Base-by-base conservation (phyloP, 1,140 invertebrate genomes). In the Pseudachorutes palmiensis region DNA sequence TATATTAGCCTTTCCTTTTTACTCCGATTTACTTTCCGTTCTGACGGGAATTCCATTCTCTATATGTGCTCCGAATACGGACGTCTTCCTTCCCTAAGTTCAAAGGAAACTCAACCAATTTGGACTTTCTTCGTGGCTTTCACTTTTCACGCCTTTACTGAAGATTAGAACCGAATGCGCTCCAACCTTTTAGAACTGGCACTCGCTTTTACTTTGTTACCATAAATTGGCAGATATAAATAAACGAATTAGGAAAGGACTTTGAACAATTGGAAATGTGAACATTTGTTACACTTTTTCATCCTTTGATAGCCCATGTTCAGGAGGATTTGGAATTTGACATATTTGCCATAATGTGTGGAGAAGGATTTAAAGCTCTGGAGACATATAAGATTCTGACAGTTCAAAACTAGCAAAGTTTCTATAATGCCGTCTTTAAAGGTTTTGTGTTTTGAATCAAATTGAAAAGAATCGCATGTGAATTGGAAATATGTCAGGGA, bases 401-500 rank as follows among this genome's bases (percentile, higher is more conserved):
- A 22, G 51, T 55, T 55, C 51, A 55, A 55, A 55, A 55, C 14
- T 55, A 26, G 24, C 12, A 55, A 55, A 16, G 51, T 55, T 19
- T 16, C 24, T 55, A 12, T 9, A 19, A 45, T 9, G 19, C 9
- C 9, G 36, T 45, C 36, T 45, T 45, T 45, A 9, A 12, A 9
- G 9, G 19, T 12, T 12, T 60, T 60, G 22, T 2, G 9, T 28
- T 60, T 60, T 31, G 30, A 28, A 28, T 60, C 12, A 31, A 62
- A 22, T 19, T 33, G 60, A 24, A 36, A 62, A 61, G 60, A 63
- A 48, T 48, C 26, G 64, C 51, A 26, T 16, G 22, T 22, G 57
- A 49, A 70, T 70, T 70, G 69, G 67, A 66, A 70, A 70, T 67
- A 61, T 67, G 69, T 70, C 69, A 67, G 30, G 69, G 69, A 65